Conservation (phyloP, 2,888 invertebrate genomes). For the Melipona beecheii region DNA sequence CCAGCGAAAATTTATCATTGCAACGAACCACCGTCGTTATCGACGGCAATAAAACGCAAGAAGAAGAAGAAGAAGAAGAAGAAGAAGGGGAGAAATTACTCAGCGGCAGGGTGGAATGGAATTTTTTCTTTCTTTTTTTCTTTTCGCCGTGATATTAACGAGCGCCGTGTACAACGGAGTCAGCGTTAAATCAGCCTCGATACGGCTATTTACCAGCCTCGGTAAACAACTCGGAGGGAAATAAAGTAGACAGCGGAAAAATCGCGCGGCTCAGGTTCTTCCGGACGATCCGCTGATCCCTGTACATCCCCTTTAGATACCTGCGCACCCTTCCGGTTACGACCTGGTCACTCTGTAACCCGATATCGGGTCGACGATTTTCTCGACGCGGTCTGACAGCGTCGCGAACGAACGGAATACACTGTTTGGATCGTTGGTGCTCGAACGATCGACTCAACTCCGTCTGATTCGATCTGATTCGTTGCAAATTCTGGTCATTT, state of each 20-base stretch:
- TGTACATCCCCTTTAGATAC: slow-evolving; percentile 70
- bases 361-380: slow-evolving; percentile 63
- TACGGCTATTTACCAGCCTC: slow-evolving; percentile 31
- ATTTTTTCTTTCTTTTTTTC: not conserved
- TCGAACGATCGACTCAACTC: not conserved
- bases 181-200: slow-evolving; percentile 32
- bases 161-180: not conserved
- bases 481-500: not conserved
- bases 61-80: not conserved
- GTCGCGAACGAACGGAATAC: slow-evolving; percentile 57
- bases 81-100: not conserved
- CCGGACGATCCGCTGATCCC: slow-evolving; percentile 51
- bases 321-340: slow-evolving; percentile 58
- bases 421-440: slow-evolving; percentile 17
- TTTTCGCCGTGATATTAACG: slow-evolving; percentile 22
- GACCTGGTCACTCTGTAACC: slow-evolving; percentile 63
- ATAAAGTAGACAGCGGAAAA: slow-evolving; percentile 50
- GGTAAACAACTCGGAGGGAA: slow-evolving; percentile 28
- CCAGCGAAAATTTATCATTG: slow-evolving; percentile 10
- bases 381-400: slow-evolving; percentile 56
- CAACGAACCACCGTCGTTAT: slow-evolving; percentile 6
- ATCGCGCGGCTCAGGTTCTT: slow-evolving; percentile 45
- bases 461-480: not conserved
- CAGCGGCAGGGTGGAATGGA: not conserved
- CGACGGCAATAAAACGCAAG: slow-evolving; percentile 18